Conservation (phyloP, 2,888 invertebrate genomes). For the Buathra laborator region DNA sequence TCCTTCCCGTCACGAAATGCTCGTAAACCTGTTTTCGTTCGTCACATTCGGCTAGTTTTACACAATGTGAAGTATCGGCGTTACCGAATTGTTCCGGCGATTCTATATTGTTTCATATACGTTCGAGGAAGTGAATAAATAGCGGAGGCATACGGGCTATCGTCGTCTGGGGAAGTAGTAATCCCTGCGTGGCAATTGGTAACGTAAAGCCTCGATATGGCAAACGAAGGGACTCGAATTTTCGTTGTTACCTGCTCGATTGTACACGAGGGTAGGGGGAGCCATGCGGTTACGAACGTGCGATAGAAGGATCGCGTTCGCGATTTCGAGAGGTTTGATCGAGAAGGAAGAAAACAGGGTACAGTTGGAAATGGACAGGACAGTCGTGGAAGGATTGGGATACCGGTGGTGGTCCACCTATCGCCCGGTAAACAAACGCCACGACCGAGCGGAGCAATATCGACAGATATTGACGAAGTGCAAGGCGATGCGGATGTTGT, state of each 20-base stretch:
- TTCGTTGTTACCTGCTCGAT: not conserved
- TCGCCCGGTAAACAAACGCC: conserved; percentile 65
- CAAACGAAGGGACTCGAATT: conserved; percentile 38
- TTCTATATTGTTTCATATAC: not conserved
- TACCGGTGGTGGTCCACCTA: conserved; percentile 53
- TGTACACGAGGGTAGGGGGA: not conserved
- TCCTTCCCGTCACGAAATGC: not conserved
- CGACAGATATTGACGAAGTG: conserved; percentile 79
- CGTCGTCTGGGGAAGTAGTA: not conserved
- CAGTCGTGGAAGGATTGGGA: conserved; percentile 32
- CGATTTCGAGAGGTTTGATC: conserved; percentile 50
- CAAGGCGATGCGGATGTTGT: conserved; percentile 50
- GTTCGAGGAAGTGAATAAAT: not conserved
- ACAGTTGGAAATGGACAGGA: not conserved
- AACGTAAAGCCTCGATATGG: conserved; percentile 4
- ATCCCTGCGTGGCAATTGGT: conserved; percentile 34
- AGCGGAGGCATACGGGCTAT: not conserved
- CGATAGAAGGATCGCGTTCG: conserved; percentile 42
- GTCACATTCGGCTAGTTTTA: no score
- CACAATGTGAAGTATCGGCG: not conserved
- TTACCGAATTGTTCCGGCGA: not conserved
- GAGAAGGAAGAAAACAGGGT: conserved; percentile 28
- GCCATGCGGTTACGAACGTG: conserved; percentile 25
- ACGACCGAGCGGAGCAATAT: conserved; percentile 72
- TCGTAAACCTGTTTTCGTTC: not conserved